Percentiles rank a stretch among this genome's conserved stretches.
Evolutionary conservation across 1,140 invertebrate genomes (phyloP).

Genomic region (Drepana arcuata): DNA sequence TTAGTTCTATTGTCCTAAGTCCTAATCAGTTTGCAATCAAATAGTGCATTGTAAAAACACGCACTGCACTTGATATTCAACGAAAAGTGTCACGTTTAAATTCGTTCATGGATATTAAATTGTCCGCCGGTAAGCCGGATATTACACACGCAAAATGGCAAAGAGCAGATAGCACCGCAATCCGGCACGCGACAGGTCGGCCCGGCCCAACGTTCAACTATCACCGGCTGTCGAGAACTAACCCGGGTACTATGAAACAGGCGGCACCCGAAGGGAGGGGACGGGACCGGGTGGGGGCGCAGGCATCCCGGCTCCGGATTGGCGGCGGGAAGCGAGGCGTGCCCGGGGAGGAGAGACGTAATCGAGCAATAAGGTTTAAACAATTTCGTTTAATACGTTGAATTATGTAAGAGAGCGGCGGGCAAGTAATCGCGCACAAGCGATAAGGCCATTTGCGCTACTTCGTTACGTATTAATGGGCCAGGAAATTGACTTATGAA

Average conservation of each 20-base stretch:
- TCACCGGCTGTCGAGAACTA: conserved; percentile 29
- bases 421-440: conserved; percentile 70
- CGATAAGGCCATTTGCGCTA: conserved; percentile 71
- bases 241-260: conserved; percentile 26
- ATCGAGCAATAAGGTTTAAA: conserved; percentile 72
- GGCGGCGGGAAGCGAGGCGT: conserved; percentile 55
- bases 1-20: conserved; percentile 5
- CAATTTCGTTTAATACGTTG: conserved; percentile 72
- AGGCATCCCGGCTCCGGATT: conserved; percentile 34
- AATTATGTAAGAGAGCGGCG: conserved; percentile 71
- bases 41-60: too few relatives aligned
- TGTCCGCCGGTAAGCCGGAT: too few relatives aligned
- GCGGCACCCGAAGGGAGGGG: conserved; percentile 27
- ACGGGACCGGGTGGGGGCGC: conserved; percentile 23
- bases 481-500: conserved; percentile 72
- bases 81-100: too few relatives aligned
- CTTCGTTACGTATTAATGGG: conserved; percentile 72
- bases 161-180: too few relatives aligned
- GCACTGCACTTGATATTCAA: too few relatives aligned
- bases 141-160: too few relatives aligned
- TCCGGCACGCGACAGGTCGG: conserved; percentile 29
- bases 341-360: conserved; percentile 59
- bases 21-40: too few relatives aligned
- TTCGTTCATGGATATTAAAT: too few relatives aligned
- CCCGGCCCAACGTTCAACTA: conserved; percentile 29